A percentile compares a stretch with the other conserved stretches of the same genome.
phyloP scores from a whole-genome alignment of 2,797 vertebrate species.

The Siniperca obscura region DNA sequence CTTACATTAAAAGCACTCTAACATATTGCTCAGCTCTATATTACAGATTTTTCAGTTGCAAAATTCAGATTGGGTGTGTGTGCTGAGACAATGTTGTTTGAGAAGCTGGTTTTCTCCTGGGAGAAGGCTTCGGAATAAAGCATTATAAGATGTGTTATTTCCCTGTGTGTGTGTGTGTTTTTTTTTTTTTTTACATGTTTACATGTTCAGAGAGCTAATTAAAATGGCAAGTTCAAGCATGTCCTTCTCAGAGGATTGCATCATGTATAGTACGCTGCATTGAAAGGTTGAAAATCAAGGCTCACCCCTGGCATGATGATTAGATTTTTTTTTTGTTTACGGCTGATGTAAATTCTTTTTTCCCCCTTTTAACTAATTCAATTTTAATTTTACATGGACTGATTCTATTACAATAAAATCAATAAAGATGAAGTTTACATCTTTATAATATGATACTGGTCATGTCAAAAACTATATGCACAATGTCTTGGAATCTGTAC shows the following conservation, averaged over 20 bases:
- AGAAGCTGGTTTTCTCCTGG: constrained; percentile 29
- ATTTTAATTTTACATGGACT: neutral
- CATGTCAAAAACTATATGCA: neutral
- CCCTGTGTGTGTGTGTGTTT: constrained; percentile 45
- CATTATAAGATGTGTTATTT: constrained; percentile 59
- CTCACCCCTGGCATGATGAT: neutral
- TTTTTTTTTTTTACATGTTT: constrained; percentile 68
- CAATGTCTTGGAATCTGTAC: neutral
- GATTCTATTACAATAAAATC: constrained; percentile 1
- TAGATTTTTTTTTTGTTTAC: constrained; percentile 22
- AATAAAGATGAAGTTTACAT: neutral
- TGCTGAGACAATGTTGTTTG: constrained; percentile 20
- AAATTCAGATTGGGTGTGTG: neutral
- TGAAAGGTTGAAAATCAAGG: constrained; percentile 18
- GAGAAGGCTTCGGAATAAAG: constrained; percentile 46
- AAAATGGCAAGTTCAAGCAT: constrained; percentile 79
- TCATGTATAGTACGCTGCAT: constrained; percentile 21
- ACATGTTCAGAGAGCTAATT: constrained; percentile 77
- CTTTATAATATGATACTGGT: neutral
- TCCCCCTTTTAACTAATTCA: constrained; percentile 14
- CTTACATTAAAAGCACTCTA: neutral
- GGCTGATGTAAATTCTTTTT: constrained; percentile 45
- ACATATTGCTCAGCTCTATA: constrained; percentile 7
- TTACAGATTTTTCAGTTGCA: neutral
- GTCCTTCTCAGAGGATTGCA: constrained; percentile 66